Conservation (phyloP, 2,113 vertebrate genomes). For the Laticauda laticaudata region DNA sequence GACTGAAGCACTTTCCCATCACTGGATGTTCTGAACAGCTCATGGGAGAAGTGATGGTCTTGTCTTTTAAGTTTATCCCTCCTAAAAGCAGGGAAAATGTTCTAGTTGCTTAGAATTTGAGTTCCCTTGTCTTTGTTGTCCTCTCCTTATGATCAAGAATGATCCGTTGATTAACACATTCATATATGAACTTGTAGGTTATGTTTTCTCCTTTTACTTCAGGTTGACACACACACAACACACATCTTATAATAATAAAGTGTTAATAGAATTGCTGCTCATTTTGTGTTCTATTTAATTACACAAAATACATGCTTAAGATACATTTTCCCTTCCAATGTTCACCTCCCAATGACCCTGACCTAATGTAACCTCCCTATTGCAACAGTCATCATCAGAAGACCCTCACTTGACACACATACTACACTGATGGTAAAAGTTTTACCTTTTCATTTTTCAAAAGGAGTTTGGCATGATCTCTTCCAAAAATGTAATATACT, state of each 20-base stretch:
- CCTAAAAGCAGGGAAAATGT: background rate
- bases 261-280: no score
- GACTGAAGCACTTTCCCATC: no score
- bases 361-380: no score
- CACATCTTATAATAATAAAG: background rate
- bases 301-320: background rate
- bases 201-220: background rate
- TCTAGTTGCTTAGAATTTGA: background rate
- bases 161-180: background rate
- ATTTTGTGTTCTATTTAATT: no score
- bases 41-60: background rate
- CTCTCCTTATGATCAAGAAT: background rate
- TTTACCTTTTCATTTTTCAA: background rate
- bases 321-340: background rate
- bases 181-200: background rate
- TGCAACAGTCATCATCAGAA: no score
- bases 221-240: background rate
- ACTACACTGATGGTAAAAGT: background rate
- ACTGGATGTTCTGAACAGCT: no score
- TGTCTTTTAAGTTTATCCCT: background rate
- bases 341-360: no score
- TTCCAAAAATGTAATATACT: background rate
- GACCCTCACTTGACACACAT: background rate
- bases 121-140: background rate
- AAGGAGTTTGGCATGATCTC: background rate